Conservation (phyloP, 2,888 invertebrate genomes). For the Lottia gigantea region DNA sequence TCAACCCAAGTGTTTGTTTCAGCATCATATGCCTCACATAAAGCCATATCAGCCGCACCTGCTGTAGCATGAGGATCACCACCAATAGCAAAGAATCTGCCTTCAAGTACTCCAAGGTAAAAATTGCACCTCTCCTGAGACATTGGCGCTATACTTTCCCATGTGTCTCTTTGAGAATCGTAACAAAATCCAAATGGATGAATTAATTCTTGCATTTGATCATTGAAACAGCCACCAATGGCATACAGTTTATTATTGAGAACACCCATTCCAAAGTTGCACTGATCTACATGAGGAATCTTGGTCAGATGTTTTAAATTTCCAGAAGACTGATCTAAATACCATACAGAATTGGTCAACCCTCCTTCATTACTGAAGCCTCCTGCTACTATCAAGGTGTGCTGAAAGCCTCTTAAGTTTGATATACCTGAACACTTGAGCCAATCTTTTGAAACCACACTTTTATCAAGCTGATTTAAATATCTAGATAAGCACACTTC, state of each 20-base stretch:
- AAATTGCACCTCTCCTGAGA: slow-evolving; percentile 55
- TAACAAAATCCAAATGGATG: slow-evolving; percentile 80
- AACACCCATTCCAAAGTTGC: slow-evolving; percentile 79
- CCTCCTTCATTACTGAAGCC: slow-evolving; percentile 72
- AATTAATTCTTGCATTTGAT: slow-evolving; percentile 75
- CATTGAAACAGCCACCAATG: slow-evolving; percentile 79
- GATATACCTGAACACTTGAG: slow-evolving; percentile 62
- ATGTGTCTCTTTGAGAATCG: slow-evolving; percentile 74
- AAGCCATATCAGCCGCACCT: slow-evolving; percentile 39
- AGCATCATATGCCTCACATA: slow-evolving; percentile 54
- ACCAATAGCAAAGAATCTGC: slow-evolving; percentile 59
- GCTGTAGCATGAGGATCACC: slow-evolving; percentile 72
- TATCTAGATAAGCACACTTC: background rate
- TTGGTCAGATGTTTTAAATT: slow-evolving; percentile 77
- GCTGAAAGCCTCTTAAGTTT: slow-evolving; percentile 78
- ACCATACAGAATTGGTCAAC: slow-evolving; percentile 78
- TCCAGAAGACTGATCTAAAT: slow-evolving; percentile 73
- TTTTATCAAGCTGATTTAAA: background rate
- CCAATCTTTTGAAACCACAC: background rate
- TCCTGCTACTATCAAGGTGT: slow-evolving; percentile 77
- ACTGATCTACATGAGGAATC: slow-evolving; percentile 81
- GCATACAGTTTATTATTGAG: slow-evolving; percentile 78
- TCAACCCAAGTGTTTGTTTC: slow-evolving; percentile 47
- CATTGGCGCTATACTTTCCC: slow-evolving; percentile 75
- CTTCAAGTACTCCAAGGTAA: slow-evolving; percentile 48